Conservation (phyloP, 2,797 vertebrate species). For the Molothrus ater region DNA sequence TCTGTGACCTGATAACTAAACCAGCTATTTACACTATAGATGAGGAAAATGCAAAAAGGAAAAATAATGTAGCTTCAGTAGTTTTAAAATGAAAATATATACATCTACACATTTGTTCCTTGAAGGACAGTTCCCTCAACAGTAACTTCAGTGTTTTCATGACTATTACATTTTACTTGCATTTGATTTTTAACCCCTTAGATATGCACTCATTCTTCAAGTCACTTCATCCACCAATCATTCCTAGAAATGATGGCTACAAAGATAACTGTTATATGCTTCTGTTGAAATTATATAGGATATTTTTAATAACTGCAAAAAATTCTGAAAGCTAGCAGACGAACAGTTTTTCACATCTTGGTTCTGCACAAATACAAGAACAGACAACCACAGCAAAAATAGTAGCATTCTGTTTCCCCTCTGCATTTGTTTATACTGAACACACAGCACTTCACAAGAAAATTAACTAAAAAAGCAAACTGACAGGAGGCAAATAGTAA, state of each 20-base stretch:
- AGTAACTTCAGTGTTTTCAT: neutral
- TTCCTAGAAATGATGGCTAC: neutral
- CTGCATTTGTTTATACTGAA: neutral
- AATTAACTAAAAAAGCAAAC: neutral
- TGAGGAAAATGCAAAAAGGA: neutral
- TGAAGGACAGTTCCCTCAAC: neutral
- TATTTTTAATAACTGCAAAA: neutral
- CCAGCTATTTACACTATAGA: neutral
- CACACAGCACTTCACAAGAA: neutral
- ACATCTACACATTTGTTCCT: neutral
- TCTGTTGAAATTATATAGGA: neutral
- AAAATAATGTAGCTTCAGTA: neutral
- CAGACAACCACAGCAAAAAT: neutral
- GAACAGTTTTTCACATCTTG: neutral
- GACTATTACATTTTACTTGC: neutral
- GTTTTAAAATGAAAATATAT: neutral
- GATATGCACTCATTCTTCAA: neutral
- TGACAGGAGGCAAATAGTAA: neutral
- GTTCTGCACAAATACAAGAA: neutral
- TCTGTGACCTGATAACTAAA: neutral
- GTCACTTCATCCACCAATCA: neutral
- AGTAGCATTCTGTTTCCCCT: neutral
- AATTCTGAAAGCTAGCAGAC: neutral
- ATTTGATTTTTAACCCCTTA: neutral
- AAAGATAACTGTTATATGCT: neutral